These are phyloP conservation scores for Carpatolechia fugitivella DNA, from an alignment of 2,888 invertebrate species.

Conservation along the genomic window DNA sequence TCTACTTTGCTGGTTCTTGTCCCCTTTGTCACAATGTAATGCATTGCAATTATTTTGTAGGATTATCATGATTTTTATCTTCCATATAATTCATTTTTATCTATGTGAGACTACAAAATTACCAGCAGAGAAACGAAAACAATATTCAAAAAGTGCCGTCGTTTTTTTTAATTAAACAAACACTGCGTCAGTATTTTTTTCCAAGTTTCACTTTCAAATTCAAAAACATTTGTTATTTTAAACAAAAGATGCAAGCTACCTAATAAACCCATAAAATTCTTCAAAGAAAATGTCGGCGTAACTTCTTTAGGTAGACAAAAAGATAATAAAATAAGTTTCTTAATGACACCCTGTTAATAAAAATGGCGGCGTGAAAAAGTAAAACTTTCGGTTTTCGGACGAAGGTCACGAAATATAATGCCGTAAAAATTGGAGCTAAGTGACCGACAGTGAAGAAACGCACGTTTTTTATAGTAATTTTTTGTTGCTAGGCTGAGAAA, in stretches of 20 bases:
- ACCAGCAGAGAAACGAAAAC: too few species aligned
- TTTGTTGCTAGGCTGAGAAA: background rate
- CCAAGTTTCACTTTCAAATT: background rate
- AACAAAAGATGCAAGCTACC: conserved; percentile 6
- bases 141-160: too few species aligned
- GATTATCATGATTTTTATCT: too few species aligned
- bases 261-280: conserved; percentile 15
- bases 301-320: conserved; percentile 1
- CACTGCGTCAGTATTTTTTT: background rate
- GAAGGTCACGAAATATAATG: conserved; percentile 23
- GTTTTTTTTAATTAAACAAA: too few species aligned
- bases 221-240: background rate
- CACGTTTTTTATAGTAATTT: conserved; percentile 16
- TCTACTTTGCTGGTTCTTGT: too few species aligned
- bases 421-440: conserved; percentile 20
- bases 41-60: too few species aligned
- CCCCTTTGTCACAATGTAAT: too few species aligned
- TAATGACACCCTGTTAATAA: background rate
- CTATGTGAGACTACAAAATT: too few species aligned
- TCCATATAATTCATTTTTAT: too few species aligned
- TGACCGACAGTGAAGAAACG: background rate
- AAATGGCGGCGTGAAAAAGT: conserved; percentile 6
- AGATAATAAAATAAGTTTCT: conserved; percentile 3
- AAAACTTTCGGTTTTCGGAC: conserved; percentile 39
- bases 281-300: conserved; percentile 22